These are phyloP conservation scores for Chaetura pelagica DNA, from an alignment of 2,113 vertebrate species.

Conservation along the genomic window DNA sequence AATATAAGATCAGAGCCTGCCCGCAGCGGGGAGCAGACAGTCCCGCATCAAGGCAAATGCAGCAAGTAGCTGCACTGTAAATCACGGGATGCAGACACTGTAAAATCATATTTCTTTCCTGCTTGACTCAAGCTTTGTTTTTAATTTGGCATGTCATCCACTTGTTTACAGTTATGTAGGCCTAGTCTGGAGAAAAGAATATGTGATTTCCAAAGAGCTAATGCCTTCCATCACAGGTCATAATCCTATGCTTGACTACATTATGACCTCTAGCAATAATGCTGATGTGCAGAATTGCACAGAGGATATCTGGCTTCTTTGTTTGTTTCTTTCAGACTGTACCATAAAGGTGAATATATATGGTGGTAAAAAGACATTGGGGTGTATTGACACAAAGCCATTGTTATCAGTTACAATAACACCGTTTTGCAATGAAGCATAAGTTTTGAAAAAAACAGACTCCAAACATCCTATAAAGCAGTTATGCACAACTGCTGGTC, in stretches of 20 bases:
- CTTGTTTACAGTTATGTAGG: constrained; percentile 12
- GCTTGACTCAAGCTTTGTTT: constrained; percentile 46
- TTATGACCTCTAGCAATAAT: not conserved
- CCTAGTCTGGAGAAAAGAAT: not conserved
- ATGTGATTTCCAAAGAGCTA: not conserved
- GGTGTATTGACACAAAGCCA: not conserved
- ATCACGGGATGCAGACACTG: not conserved
- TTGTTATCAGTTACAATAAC: not conserved
- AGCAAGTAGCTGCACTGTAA: not conserved
- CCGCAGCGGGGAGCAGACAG: not conserved
- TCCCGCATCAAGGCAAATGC: not conserved
- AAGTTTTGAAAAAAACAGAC: not conserved
- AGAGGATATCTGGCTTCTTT: not conserved
- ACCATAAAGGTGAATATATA: not conserved
- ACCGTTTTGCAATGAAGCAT: not conserved
- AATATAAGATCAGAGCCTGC: not conserved
- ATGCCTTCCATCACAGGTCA: not conserved
- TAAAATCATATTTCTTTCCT: constrained; percentile 20
- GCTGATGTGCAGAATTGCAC: not conserved
- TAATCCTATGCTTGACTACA: not conserved
- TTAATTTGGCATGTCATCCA: not conserved
- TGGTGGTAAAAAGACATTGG: not conserved
- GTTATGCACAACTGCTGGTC: not conserved
- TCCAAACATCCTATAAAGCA: not conserved
- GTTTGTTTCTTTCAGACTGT: not conserved